A percentile compares a stretch with the other conserved stretches of the same genome.
These are phyloP conservation scores for Anas bahamensis DNA, from an alignment of 2,797 vertebrate species.

Conservation along the genomic window DNA sequence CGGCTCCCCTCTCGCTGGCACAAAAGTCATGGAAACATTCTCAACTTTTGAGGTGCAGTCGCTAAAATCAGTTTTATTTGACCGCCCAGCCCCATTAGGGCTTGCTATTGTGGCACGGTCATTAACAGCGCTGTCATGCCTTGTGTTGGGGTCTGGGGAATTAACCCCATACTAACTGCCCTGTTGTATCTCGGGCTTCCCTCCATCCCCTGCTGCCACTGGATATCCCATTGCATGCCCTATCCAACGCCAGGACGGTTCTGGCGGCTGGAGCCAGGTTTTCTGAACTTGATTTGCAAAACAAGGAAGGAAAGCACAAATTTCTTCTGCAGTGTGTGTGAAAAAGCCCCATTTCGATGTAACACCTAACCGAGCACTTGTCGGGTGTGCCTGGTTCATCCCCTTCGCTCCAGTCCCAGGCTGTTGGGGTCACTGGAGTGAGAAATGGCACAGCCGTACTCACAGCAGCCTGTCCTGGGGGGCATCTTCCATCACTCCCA, in stretches of 20 bases:
- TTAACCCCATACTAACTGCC: background rate
- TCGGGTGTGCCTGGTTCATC: rapidly evolving
- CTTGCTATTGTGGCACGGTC: background rate
- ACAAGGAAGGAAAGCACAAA: background rate
- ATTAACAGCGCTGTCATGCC: background rate
- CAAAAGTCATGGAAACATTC: rapidly evolving
- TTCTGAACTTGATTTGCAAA: background rate
- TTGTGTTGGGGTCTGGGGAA: background rate
- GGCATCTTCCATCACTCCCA: background rate
- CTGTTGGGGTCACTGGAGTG: rapidly evolving
- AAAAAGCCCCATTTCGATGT: background rate
- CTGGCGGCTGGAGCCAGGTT: background rate
- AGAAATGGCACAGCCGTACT: rapidly evolving
- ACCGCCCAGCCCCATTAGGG: background rate
- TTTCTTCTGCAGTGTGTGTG: background rate
- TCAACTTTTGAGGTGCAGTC: rapidly evolving
- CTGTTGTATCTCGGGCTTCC: background rate
- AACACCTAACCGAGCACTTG: background rate
- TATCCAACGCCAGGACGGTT: rapidly evolving
- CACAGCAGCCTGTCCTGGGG: background rate
- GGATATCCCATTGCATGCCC: rapidly evolving
- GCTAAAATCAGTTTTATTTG: background rate
- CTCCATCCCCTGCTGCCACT: background rate
- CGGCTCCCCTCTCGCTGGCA: background rate
- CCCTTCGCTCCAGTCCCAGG: background rate